phyloP scores from a whole-genome alignment of 2,113 vertebrate species.

The Sinocyclocheilus anophthalmus region DNA sequence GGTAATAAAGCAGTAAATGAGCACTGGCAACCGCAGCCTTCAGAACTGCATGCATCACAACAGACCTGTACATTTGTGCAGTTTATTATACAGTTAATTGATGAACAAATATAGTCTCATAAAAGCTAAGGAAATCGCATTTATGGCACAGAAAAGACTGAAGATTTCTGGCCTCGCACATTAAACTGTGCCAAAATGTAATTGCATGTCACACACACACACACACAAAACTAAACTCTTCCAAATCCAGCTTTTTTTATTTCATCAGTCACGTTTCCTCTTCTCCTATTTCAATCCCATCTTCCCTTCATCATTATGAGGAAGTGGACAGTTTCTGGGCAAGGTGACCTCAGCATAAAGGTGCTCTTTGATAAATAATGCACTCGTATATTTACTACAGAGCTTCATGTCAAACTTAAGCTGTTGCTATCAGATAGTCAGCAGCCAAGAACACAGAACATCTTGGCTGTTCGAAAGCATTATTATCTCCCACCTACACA shows the following conservation, averaged over 20 bases:
- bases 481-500: slow-evolving; percentile 23
- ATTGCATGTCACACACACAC: background rate
- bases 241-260: background rate
- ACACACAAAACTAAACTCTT: background rate
- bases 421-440: slow-evolving; percentile 41
- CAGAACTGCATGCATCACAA: background rate
- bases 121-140: background rate
- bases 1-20: background rate
- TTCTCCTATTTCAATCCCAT: slow-evolving; percentile 32
- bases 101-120: background rate
- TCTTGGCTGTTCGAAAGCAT: slow-evolving; percentile 29
- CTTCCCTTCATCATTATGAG: slow-evolving; percentile 48
- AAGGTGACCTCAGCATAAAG: slow-evolving; percentile 67
- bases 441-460: slow-evolving; percentile 37
- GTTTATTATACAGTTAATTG: background rate
- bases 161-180: too few species aligned
- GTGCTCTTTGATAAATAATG: slow-evolving; percentile 53
- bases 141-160: background rate
- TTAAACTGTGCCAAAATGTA: background rate
- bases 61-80: background rate
- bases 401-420: slow-evolving; percentile 29
- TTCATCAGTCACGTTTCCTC: background rate
- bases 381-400: background rate
- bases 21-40: background rate
- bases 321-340: slow-evolving; percentile 53